A percentile compares a stretch with the other conserved stretches of the same genome.
phyloP scores from a whole-genome alignment of 1,140 invertebrate genomes.

The Tigriopus japonicus region DNA sequence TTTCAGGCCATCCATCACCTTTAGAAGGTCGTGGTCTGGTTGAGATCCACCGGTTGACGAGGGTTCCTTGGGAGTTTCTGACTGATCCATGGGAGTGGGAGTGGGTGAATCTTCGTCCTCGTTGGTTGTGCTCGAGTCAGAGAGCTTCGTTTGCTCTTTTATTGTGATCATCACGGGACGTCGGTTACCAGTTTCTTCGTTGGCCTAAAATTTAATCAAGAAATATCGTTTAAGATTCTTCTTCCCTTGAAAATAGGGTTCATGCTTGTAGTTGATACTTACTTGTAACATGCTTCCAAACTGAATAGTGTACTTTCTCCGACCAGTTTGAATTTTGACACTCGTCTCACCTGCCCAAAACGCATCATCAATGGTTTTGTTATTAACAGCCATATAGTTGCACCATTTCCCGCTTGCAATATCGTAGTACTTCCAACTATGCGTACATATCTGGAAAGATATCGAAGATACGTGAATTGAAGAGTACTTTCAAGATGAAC shows the following conservation, averaged over 20 bases:
- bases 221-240: not conserved
- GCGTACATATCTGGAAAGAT: constrained; percentile 25
- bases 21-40: not conserved
- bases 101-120: constrained; percentile 13
- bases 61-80: constrained; percentile 3
- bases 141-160: constrained; percentile 23
- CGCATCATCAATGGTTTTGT: constrained; percentile 61
- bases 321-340: constrained; percentile 48
- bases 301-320: constrained; percentile 55
- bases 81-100: constrained; percentile 7
- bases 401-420: constrained; percentile 60
- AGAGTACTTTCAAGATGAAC: no score
- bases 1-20: constrained; percentile 11
- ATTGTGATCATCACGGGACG: constrained; percentile 58
- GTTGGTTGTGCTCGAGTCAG: constrained; percentile 5
- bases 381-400: constrained; percentile 48
- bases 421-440: constrained; percentile 72
- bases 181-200: constrained; percentile 59
- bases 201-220: constrained; percentile 26
- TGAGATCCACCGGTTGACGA: not conserved
- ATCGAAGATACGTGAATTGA: no score
- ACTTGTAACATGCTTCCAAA: constrained; percentile 67
- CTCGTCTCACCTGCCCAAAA: constrained; percentile 54
- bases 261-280: no score
- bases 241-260: no score